Evolutionary conservation across 2,113 vertebrate species (phyloP).

Genomic region (Carassius carassius): DNA sequence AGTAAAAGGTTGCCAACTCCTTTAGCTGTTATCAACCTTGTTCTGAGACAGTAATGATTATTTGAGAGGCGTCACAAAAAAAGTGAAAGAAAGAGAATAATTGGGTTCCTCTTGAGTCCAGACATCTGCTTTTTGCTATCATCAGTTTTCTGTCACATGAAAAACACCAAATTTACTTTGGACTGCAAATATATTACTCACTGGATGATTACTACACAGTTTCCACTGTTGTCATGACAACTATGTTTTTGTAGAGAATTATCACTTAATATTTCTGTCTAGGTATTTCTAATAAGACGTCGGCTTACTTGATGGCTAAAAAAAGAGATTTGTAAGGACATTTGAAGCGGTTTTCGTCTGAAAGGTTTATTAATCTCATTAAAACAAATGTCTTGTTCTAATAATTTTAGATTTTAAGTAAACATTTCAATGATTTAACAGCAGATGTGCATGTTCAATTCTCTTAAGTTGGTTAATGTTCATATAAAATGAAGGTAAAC

Average conservation of each 20-base stretch:
- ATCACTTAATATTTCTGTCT: constrained; percentile 7
- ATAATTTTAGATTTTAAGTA: not conserved
- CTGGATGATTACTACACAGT: not conserved
- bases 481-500: not conserved
- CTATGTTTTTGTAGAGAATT: not conserved
- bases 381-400: not conserved
- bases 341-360: not conserved
- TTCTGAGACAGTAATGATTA: not conserved
- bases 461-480: not conserved
- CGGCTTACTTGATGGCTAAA: not conserved
- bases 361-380: not conserved
- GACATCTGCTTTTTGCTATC: constrained; percentile 10
- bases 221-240: constrained; percentile 4
- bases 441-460: not conserved
- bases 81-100: not conserved
- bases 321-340: not conserved
- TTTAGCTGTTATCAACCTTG: constrained; percentile 5
- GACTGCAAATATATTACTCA: constrained; percentile 7
- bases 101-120: not conserved
- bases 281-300: not conserved
- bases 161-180: constrained; percentile 1
- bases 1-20: not conserved
- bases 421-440: not conserved
- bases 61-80: not conserved
- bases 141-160: constrained; percentile 6